Evolutionary conservation across 2,888 invertebrate genomes (phyloP), one percentile per base, ranked within the genome.

Genomic region (Drosophila lacicola): DNA sequence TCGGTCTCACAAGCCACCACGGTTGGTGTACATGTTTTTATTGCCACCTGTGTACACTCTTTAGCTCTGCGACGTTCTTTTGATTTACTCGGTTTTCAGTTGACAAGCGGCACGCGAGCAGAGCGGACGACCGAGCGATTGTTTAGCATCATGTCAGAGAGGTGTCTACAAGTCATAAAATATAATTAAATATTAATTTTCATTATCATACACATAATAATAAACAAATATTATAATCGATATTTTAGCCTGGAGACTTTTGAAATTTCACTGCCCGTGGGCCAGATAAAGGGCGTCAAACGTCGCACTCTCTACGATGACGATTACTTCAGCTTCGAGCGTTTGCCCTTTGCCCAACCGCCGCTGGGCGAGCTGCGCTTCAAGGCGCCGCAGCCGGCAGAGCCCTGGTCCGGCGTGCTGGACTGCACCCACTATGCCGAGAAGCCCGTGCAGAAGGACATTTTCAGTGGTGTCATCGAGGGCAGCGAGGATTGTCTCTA

Each of bases 401-500:
- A 82, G 3, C 64, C 90, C 13, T 94, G 94, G 94, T 70, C 53
- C 1, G 93, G 91, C 0, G 66, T 93, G 0, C 71, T 90, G 63
- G 92, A 93, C 66, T 92, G 92, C 8, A 89, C 90, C 0, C 67
- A 85, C 21, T 84, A 82, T 56, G 86, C 88, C 3, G 66, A 82
- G 2, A 82, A 90, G 58, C 92, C 91, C 3, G 77, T 91, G 9
- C 92, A 93, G 56, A 86, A 78, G 42, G 82, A 86, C 53, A 4
- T 78, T 0, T 37, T 84, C 5, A 82, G 91, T 0, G 85, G 92
- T 10, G 3, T 21, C 4, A 56, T 90, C 5, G 79, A 70, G 4
- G 94, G 94, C 3, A 78, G 84, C 33, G 94, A 94, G 82, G 93
- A 94, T 76, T 94, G 94, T 71, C 82, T 94, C 9, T 93, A 93